Base-by-base conservation (phyloP, 2,797 vertebrate genomes). In the Gallinago stenura region DNA sequence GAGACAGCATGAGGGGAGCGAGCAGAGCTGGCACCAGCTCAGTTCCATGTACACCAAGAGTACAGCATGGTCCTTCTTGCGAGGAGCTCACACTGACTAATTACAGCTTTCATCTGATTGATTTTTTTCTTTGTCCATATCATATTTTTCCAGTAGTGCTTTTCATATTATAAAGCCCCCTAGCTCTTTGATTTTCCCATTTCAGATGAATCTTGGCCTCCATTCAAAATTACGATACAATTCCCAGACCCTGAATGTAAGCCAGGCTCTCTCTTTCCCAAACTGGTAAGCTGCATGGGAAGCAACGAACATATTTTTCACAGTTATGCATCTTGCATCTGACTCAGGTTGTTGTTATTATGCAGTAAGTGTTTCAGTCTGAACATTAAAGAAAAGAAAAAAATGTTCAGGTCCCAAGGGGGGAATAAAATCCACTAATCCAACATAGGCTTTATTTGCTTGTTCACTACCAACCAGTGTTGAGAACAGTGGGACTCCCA, bases 341-440 rank as follows among this genome's bases (percentile, higher is more conserved):
- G 88, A 95, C 93, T 96, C 69, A 71, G 87, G 80, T 93, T 95
- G 89, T 77, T 80, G 37, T 96, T 95, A 91, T 96, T 96, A 95
- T 97, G 76, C 81, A 95, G 77, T n/a, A 83, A 95, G 53, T 66
- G 70, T 87, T 94, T 97, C 91, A 66, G 37, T 35, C 58, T 93
- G 85, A 89, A 73, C 92, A 91, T 93, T 95, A 94, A 97, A 96
- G 86, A 94, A 71, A 95, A 69, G 61, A 65, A 96, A 96, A 92
- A 92, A 94, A 90, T 86, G 69, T 85, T 95, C 87, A 77, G 45
- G 91, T 91, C 95, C 51, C 93, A 31, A 93, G 83, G 90, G 86
- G 91, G 61, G 76, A 88, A 94, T 92, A 95, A 97, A 94, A 96
- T 95, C 91, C 91, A 76, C 87, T 97, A 97, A 97, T 96, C 82